phyloP scores from a whole-genome alignment of 2,888 invertebrate genomes.

The Ormyrus labotus region DNA sequence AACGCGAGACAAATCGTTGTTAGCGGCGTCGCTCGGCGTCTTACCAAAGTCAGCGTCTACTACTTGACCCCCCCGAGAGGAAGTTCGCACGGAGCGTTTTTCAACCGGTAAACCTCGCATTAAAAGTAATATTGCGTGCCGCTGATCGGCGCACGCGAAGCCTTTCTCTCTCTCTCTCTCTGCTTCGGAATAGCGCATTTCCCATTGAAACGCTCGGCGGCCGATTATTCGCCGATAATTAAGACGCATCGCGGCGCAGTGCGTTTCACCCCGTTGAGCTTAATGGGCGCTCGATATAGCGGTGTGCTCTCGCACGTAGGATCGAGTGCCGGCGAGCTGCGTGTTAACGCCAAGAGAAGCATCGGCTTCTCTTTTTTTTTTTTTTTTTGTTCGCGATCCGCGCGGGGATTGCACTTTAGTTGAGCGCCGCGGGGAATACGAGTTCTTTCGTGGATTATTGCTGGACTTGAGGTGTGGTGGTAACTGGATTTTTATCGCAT shows the following conservation, averaged over 20 bases:
- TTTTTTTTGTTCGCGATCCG: neutral
- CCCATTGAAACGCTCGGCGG: conserved; percentile 36
- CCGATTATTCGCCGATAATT: conserved; percentile 41
- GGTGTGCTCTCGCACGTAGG: neutral
- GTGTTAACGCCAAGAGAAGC: neutral
- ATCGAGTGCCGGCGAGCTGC: conserved; percentile 6
- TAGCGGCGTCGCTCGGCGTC: too few species aligned
- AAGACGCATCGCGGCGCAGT: conserved; percentile 38
- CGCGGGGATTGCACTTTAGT: neutral
- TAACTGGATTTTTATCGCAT: too few species aligned
- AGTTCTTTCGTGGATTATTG: too few species aligned
- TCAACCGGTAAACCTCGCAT: conserved; percentile 34
- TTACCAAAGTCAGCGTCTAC: too few species aligned
- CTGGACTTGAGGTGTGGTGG: too few species aligned
- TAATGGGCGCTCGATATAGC: too few species aligned
- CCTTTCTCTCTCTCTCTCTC: neutral
- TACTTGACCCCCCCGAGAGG: neutral
- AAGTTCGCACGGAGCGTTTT: conserved; percentile 4
- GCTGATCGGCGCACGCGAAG: conserved; percentile 7
- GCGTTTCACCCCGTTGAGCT: too few species aligned
- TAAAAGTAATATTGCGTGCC: conserved; percentile 20
- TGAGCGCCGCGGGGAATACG: too few species aligned
- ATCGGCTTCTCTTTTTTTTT: neutral
- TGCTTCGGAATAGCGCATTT: neutral
- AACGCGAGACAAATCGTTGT: conserved; percentile 38